Base-by-base conservation (phyloP, 2,888 invertebrate species). In the Apodemia mormo region DNA sequence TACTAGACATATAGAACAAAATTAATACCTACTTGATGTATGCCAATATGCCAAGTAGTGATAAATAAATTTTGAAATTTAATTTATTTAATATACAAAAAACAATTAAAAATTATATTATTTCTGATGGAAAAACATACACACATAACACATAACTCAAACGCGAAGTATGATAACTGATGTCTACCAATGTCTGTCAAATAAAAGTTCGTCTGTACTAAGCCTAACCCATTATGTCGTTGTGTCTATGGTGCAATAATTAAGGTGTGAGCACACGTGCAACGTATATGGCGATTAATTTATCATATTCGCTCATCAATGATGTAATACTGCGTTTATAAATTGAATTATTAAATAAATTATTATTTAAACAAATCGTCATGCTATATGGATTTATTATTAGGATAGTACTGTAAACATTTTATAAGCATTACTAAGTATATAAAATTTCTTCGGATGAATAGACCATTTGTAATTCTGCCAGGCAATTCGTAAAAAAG, bases 291-390 rank as follows among this genome's bases (percentile, higher is more conserved):
- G 58, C 58, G 58, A 61, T 61, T 61, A 61, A 61, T 61, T 61
- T 61, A 61, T 61, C 58, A 61, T 61, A 61, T 61, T 61, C 29
- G 58, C 58, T 61, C 58, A 61, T 61, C 58, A 61, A 12, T 61
- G 58, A 61, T 33, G 29, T 61, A 61, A 61, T 33, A 61, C 4
- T 14, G 33, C 30, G 30, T 61, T 10, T 12, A 33, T 30, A 61
- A 61, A 61, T 61, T 61, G 58, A 61, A 61, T 61, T 33, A 61
- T 61, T 61, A 61, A 61, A 30, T 14, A 30, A 61, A 30, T 61
- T 12, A 61, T 61, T 33, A 33, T 2, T 58, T 10, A 58, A 29
- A 58, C 12, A 30, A 58, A 30, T 45, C 45, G 12, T 45, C 45
- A 45, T 14, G 0, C 5, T 49, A 3, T 49, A 14, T 14, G 14